Evolutionary conservation across 2,888 invertebrate genomes (phyloP).

Genomic region (Linnaemya vulpina): DNA sequence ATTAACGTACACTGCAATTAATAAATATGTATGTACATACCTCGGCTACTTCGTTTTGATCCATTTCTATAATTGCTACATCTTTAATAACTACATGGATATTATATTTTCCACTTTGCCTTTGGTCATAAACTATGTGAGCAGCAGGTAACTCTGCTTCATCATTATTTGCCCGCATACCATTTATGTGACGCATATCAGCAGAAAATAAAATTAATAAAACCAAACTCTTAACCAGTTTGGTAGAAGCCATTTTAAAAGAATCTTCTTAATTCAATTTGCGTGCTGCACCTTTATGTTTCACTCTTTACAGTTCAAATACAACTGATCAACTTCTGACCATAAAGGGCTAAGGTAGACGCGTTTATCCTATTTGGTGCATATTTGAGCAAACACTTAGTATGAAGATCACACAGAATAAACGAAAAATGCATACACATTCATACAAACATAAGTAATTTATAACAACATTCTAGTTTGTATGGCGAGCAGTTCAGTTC

Average conservation of each 20-base stretch:
- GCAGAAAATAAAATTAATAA: slow-evolving; percentile 39
- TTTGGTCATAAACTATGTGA: slow-evolving; percentile 86
- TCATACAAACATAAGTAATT: neutral
- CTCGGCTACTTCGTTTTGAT: slow-evolving; percentile 79
- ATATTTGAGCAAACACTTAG: neutral
- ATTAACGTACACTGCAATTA: neutral
- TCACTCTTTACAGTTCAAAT: slow-evolving; percentile 48
- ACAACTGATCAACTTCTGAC: slow-evolving; percentile 45
- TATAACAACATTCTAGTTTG: slow-evolving; percentile 41
- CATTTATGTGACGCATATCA: slow-evolving; percentile 12
- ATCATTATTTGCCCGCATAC: slow-evolving; percentile 26
- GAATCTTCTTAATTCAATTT: neutral
- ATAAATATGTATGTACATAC: slow-evolving; percentile 75
- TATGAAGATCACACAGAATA: slow-evolving; percentile 21
- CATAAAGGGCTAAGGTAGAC: slow-evolving; percentile 44
- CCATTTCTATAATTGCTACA: slow-evolving; percentile 87
- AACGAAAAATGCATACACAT: neutral
- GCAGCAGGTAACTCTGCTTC: slow-evolving; percentile 56
- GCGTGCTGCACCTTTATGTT: slow-evolving; percentile 32
- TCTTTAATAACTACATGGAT: slow-evolving; percentile 91
- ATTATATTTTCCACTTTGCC: slow-evolving; percentile 91
- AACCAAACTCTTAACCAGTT: slow-evolving; percentile 59
- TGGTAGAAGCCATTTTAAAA: slow-evolving; percentile 54
- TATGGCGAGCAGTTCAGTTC: slow-evolving; percentile 36
- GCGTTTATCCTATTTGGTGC: neutral